Percentiles rank a stretch among this genome's conserved stretches.
Conservation (phyloP, 2,797 vertebrate genomes). For the Sebastes goodei region DNA sequence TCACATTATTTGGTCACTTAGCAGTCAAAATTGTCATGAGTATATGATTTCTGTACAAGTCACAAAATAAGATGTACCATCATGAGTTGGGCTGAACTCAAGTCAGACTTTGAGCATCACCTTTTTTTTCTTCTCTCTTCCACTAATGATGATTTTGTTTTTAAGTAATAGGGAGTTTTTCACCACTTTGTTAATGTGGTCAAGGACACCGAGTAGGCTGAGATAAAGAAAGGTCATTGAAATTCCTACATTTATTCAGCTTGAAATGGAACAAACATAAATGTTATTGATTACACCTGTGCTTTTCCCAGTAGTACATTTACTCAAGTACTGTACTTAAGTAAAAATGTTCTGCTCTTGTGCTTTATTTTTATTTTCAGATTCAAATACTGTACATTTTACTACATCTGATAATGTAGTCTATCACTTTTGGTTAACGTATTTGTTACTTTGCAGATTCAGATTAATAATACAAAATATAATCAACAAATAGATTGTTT, state of each 20-base stretch:
- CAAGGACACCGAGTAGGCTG: not conserved
- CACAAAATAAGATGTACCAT: not conserved
- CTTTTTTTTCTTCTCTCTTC: not conserved
- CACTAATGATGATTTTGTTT: not conserved
- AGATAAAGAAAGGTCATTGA: not conserved
- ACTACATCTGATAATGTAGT: not conserved
- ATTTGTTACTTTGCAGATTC: not conserved
- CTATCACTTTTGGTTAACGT: not conserved
- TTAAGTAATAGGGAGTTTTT: not conserved
- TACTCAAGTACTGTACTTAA: too few species aligned
- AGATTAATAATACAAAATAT: not conserved
- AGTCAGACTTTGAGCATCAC: not conserved
- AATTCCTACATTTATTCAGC: too few species aligned
- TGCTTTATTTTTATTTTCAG: not conserved
- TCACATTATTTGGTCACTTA: not conserved
- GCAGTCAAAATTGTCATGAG: not conserved
- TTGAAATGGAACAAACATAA: too few species aligned
- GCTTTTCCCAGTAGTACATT: too few species aligned
- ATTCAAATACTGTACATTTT: not conserved
- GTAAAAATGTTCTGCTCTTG: not conserved
- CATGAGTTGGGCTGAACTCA: not conserved
- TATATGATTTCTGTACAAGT: not conserved
- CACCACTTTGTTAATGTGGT: not conserved
- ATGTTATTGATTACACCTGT: too few species aligned
- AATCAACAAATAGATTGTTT: too few species aligned